Percentiles rank a stretch among this genome's conserved stretches.
Evolutionary conservation across 2,888 invertebrate genomes (phyloP).

Genomic region (Oscheius sp.): DNA sequence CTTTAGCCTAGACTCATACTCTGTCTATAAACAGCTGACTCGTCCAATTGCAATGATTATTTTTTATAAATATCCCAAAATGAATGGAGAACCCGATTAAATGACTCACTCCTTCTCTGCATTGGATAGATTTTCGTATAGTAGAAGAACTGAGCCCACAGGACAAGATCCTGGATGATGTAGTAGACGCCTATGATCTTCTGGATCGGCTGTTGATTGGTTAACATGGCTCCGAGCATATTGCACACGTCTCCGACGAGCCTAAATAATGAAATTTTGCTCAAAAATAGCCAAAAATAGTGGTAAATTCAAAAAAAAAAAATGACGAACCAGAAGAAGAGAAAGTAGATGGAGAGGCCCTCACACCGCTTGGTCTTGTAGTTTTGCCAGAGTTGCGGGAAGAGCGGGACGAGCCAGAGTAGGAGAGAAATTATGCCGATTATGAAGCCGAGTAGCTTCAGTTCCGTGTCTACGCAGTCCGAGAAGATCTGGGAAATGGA

Average conservation of each 20-base stretch:
- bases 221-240: conserved; percentile 74
- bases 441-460: conserved; percentile 78
- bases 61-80: too few relatives aligned
- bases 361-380: conserved; percentile 72
- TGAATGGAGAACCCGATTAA: too few relatives aligned
- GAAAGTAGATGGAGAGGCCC: conserved; percentile 74
- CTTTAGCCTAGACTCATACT: too few relatives aligned
- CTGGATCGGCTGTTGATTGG: conserved; percentile 73
- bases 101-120: conserved; percentile 1
- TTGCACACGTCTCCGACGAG: conserved; percentile 75
- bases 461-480: conserved; percentile 67
- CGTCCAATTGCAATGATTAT: too few relatives aligned
- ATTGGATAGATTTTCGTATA: conserved; percentile 56
- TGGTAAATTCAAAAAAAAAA: background rate
- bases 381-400: conserved; percentile 73
- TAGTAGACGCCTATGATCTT: conserved; percentile 73
- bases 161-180: conserved; percentile 67
- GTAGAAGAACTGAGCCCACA: conserved; percentile 70
- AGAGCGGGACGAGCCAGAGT: conserved; percentile 69
- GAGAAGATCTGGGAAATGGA: conserved; percentile 53
- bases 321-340: conserved; percentile 74
- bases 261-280: conserved; percentile 43
- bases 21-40: too few relatives aligned
- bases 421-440: conserved; percentile 65
- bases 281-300: background rate